Base-by-base conservation (phyloP, 2,797 vertebrate genomes). In the Hemitrygon akajei region DNA sequence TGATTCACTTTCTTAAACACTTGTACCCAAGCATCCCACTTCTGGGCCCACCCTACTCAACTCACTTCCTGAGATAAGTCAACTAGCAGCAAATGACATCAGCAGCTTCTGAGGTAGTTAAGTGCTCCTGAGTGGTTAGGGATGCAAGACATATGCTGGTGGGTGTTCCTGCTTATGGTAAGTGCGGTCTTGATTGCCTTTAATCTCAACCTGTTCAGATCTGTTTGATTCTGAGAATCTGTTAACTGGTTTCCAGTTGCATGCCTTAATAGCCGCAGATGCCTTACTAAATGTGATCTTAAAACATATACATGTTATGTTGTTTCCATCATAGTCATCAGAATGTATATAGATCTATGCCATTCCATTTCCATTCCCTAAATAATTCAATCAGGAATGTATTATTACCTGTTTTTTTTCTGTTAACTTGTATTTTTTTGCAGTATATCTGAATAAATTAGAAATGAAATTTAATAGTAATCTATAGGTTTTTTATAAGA, bases 381-480 rank as follows among this genome's bases (percentile, higher is more conserved):
- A 40, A 27, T 25, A 75, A 56, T 75, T 30, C 37, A 56, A 27
- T 56, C 66, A 47, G 91, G 91, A 75, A 92, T 40, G 0, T 92
- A 75, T 92, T 92, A 92, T 92, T 69, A 73, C 91, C 91, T 47
- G 12, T 69, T 69, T 92, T 69, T 69, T 92, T 92, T 12, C 91
- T 92, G 69, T 75, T 69, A 75, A 37, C 71, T 9, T 30, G 27
- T 56, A 47, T 71, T 56, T 92, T 47, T 75, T 25, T 30, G 22
- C 20, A 40, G 37, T 30, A 30, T 92, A 73, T 47, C 27, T 75
- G 71, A 4, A 14, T 92, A 47, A 75, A 75, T 92, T 18, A 92
- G 20, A 92, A 73, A 92, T 56, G 37, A 75, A 47, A 92, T 27
- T 73, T 73, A 92, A 75, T 92, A 75, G 75, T 56, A 75, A 92